Percentiles rank a stretch among this genome's conserved stretches.
phyloP scores from a whole-genome alignment of 92 coral and sea anemone species.

The Palythoa grandis region DNA sequence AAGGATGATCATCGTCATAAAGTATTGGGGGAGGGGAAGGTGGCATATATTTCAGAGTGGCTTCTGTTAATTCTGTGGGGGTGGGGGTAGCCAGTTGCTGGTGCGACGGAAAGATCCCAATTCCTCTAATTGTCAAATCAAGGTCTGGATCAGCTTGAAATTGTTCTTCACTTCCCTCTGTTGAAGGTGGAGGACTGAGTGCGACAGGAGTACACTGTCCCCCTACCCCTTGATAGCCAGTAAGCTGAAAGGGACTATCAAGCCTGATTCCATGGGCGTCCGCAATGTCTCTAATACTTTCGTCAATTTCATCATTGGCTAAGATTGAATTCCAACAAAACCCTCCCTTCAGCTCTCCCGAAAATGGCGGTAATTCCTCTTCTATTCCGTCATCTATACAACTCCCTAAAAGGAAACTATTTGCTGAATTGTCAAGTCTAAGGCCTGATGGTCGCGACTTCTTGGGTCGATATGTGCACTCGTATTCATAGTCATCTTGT shows the following conservation, averaged over 20 bases:
- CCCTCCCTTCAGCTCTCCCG: constrained; percentile 92
- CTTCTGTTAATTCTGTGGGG: constrained; percentile 83
- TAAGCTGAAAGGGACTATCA: constrained; percentile 68
- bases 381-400: constrained; percentile 70
- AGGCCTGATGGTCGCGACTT: constrained; percentile 64
- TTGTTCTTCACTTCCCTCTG: constrained; percentile 64
- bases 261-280: constrained; percentile 95
- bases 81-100: constrained; percentile 82
- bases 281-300: constrained; percentile 86
- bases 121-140: constrained; percentile 88
- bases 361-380: constrained; percentile 94
- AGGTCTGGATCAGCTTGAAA: constrained; percentile 85
- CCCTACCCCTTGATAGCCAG: constrained; percentile 36
- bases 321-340: constrained; percentile 94
- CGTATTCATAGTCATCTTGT: constrained; percentile 49
- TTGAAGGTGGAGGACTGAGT: constrained; percentile 77
- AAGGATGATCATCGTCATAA: constrained; percentile 85
- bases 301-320: constrained; percentile 80
- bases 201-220: constrained; percentile 43
- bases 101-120: constrained; percentile 77
- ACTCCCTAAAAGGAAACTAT: constrained; percentile 52
- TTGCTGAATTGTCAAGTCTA: constrained; percentile 58
- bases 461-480: constrained; percentile 55
- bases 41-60: constrained; percentile 90
- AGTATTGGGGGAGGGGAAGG: constrained; percentile 89